These are phyloP conservation scores for Poeciliopsis turneri DNA, from an alignment of 2,797 vertebrate species.

Conservation along the genomic window DNA sequence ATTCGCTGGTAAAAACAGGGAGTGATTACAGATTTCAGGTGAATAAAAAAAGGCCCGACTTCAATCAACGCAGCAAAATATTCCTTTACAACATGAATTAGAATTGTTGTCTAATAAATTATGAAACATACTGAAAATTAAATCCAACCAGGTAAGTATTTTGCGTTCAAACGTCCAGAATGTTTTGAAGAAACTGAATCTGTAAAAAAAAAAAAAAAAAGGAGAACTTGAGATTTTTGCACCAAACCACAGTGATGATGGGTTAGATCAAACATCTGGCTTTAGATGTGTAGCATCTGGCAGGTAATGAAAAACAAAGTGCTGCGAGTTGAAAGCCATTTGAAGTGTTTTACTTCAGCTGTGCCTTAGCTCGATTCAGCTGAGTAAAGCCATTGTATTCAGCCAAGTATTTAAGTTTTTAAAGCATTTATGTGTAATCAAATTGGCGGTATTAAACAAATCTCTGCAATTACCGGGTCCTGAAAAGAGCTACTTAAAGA, in stretches of 20 bases:
- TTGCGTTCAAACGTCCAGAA: background rate
- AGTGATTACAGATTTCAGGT: too few relatives aligned
- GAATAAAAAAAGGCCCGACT: too few relatives aligned
- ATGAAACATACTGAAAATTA: background rate
- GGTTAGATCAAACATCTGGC: background rate
- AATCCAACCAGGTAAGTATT: background rate
- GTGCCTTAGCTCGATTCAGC: background rate
- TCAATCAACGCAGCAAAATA: background rate
- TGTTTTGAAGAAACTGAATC: background rate
- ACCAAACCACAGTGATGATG: background rate
- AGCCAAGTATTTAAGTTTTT: background rate
- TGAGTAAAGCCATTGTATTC: conserved; percentile 1
- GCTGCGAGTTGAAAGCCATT: background rate
- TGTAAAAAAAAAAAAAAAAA: background rate
- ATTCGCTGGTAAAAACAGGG: too few relatives aligned
- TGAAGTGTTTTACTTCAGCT: background rate
- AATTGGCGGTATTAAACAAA: background rate
- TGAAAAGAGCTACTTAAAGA: background rate
- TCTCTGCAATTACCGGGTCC: background rate
- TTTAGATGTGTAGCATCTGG: background rate
- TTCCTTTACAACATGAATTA: background rate
- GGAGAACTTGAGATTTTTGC: background rate
- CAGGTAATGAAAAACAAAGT: background rate
- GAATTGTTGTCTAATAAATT: background rate
- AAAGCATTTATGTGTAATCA: background rate